Conservation (phyloP, 1,140 invertebrate genomes). For the Grapholita molesta region DNA sequence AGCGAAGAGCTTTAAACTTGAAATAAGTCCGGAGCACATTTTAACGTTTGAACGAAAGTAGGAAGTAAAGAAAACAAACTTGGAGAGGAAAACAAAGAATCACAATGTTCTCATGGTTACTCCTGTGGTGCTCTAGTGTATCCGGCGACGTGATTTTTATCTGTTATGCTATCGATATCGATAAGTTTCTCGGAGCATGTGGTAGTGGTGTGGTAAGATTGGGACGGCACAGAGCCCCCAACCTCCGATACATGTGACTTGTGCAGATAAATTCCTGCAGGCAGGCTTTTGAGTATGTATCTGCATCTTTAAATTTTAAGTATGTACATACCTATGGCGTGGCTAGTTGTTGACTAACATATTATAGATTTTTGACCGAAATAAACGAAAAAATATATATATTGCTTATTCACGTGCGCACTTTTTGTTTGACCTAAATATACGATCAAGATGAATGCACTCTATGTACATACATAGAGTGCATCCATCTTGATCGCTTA, state of each 20-base stretch:
- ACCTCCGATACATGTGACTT: background rate
- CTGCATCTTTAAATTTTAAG: too few species aligned
- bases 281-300: too few species aligned
- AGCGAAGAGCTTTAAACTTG: background rate
- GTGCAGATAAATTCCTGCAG: too few species aligned
- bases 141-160: background rate
- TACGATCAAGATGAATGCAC: too few species aligned
- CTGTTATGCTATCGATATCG: background rate
- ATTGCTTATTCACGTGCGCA: background rate
- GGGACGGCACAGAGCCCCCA: background rate
- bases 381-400: background rate
- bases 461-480: background rate
- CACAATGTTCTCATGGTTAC: background rate
- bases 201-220: background rate
- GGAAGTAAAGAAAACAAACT: background rate
- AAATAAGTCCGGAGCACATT: background rate
- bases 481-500: background rate
- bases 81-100: background rate
- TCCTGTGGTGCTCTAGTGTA: background rate
- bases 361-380: too few species aligned
- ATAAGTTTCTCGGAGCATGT: background rate
- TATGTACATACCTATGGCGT: too few species aligned
- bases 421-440: conserved; percentile 9
- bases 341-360: too few species aligned
- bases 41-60: background rate